Percentiles rank a stretch among this genome's conserved stretches.
Conservation (phyloP, 2,113 vertebrate species). For the Podarcis raffonei region DNA sequence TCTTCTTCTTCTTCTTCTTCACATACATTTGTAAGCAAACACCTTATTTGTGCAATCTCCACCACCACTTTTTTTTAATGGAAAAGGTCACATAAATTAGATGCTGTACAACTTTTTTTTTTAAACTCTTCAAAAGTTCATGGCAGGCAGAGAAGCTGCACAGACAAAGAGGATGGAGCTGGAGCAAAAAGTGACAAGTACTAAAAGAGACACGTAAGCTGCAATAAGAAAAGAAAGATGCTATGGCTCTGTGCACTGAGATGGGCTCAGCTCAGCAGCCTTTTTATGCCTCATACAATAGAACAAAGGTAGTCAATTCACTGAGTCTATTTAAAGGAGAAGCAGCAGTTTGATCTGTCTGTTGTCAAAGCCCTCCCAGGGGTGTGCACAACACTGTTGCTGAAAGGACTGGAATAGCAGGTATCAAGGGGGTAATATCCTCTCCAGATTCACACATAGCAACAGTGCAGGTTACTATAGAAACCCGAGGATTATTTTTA, state of each 20-base stretch:
- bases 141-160: background rate
- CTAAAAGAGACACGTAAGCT: background rate
- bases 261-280: background rate
- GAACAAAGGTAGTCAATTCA: background rate
- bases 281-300: background rate
- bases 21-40: background rate
- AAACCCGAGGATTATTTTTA: conserved; percentile 83
- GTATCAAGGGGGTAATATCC: conserved; percentile 64
- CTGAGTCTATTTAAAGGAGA: conserved; percentile 9
- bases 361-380: background rate
- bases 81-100: background rate
- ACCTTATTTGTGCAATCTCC: background rate
- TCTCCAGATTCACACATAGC: conserved; percentile 78
- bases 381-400: background rate
- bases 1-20: no score
- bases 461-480: conserved; percentile 80
- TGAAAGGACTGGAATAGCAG: conserved; percentile 73
- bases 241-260: rapidly evolving
- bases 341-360: background rate
- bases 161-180: background rate
- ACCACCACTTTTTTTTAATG: background rate
- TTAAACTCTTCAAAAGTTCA: background rate
- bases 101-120: background rate
- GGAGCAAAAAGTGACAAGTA: background rate
- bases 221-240: background rate